Conservation (phyloP, 2,888 invertebrate species). For the Ferrisia virgata region DNA sequence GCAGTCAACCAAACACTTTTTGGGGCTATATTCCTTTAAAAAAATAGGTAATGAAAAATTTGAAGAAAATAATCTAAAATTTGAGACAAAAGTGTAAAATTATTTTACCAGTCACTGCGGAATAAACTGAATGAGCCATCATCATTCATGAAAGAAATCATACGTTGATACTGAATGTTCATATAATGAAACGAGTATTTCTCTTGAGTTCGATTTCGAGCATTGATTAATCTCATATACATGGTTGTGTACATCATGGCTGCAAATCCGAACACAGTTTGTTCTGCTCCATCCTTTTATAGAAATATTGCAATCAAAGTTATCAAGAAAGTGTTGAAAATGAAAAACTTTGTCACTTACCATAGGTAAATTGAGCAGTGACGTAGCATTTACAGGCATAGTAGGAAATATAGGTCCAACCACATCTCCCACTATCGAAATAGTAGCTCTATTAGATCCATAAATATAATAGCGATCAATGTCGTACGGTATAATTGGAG, state of each 20-base stretch:
- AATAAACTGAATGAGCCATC: slow-evolving; percentile 91
- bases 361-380: slow-evolving; percentile 76
- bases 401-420: slow-evolving; percentile 90
- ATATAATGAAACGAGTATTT: slow-evolving; percentile 78
- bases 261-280: slow-evolving; percentile 95
- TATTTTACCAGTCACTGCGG: slow-evolving; percentile 79
- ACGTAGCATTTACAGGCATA: slow-evolving; percentile 86
- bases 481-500: slow-evolving; percentile 87
- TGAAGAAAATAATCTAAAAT: neutral
- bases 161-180: slow-evolving; percentile 86
- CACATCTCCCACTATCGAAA: slow-evolving; percentile 83
- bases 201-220: slow-evolving; percentile 77
- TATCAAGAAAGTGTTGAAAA: neutral
- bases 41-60: slow-evolving; percentile 40
- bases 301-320: slow-evolving; percentile 19
- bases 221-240: slow-evolving; percentile 88
- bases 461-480: slow-evolving; percentile 88
- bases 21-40: slow-evolving; percentile 71
- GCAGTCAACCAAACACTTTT: slow-evolving; percentile 91
- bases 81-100: neutral
- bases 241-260: slow-evolving; percentile 86
- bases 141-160: slow-evolving; percentile 82
- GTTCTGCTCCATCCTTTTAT: slow-evolving; percentile 77
- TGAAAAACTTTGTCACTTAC: slow-evolving; percentile 52
- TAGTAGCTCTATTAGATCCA: slow-evolving; percentile 80